These are phyloP conservation scores for Lampris megalopsis DNA, from an alignment of 2,113 vertebrate species.

Conservation along the genomic window DNA sequence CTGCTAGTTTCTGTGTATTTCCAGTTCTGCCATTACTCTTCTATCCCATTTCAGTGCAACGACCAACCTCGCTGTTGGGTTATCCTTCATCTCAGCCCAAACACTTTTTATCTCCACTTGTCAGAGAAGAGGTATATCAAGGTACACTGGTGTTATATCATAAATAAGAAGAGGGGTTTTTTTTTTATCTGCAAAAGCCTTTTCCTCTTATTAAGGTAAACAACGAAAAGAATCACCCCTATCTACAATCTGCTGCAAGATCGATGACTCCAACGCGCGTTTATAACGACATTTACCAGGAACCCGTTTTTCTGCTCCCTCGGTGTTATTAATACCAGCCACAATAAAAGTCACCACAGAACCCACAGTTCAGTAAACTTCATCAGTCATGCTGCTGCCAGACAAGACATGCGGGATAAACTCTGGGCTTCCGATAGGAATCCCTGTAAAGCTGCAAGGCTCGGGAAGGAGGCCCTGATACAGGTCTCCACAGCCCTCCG, in stretches of 20 bases:
- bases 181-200: no score
- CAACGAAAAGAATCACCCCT: neutral
- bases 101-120: slow-evolving; percentile 8
- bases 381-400: slow-evolving; percentile 5
- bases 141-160: neutral
- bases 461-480: neutral
- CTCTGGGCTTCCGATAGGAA: neutral
- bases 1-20: no score
- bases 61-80: slow-evolving; percentile 17
- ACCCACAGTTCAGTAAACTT: neutral
- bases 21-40: neutral
- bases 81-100: neutral
- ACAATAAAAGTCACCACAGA: neutral
- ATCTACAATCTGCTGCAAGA: slow-evolving; percentile 1
- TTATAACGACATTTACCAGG: neutral
- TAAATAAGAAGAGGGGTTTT: neutral
- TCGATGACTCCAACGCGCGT: neutral
- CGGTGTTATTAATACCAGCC: slow-evolving; percentile 10
- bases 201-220: neutral
- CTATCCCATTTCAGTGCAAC: neutral
- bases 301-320: neutral
- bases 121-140: neutral
- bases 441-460: neutral
- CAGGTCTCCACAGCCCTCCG: neutral
- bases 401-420: neutral